These are phyloP conservation scores for Litoditis marina DNA, from an alignment of 2,888 invertebrate genomes.

Conservation along the genomic window DNA sequence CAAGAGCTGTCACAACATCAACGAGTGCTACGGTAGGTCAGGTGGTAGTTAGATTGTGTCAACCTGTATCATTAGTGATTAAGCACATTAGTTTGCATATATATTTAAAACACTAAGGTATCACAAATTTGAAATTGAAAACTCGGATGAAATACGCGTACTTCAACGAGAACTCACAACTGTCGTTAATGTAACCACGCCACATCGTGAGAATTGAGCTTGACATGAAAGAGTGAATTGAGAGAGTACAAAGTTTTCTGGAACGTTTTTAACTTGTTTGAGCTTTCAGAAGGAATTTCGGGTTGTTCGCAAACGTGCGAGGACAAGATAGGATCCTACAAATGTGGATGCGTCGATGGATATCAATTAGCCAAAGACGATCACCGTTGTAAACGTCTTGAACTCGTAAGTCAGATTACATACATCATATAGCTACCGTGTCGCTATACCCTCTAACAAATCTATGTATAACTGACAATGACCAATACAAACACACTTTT, in stretches of 20 bases:
- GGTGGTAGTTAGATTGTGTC: not conserved
- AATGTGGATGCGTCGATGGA: constrained; percentile 91
- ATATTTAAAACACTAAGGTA: not conserved
- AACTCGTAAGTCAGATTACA: constrained; percentile 65
- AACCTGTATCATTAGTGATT: no score
- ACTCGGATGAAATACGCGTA: no score
- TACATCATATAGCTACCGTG: not conserved
- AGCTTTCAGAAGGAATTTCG: constrained; percentile 70
- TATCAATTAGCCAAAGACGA: constrained; percentile 83
- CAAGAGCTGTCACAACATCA: constrained; percentile 68
- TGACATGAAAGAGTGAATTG: no score
- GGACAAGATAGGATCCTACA: constrained; percentile 88
- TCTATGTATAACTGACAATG: no score
- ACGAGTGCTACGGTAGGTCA: constrained; percentile 51
- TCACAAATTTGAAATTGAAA: no score
- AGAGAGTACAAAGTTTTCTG: no score
- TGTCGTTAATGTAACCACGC: no score
- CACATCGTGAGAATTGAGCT: no score
- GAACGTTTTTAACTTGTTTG: no score
- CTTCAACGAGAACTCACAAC: no score
- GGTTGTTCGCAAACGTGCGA: constrained; percentile 92
- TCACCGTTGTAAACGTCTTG: constrained; percentile 83
- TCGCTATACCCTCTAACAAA: no score
- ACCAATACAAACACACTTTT: no score
- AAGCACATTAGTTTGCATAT: not conserved